Percentiles rank a stretch among this genome's conserved stretches.
These are phyloP conservation scores for Rhegmatorhina hoffmannsi DNA, from an alignment of 2,113 vertebrate genomes.

Conservation along the genomic window DNA sequence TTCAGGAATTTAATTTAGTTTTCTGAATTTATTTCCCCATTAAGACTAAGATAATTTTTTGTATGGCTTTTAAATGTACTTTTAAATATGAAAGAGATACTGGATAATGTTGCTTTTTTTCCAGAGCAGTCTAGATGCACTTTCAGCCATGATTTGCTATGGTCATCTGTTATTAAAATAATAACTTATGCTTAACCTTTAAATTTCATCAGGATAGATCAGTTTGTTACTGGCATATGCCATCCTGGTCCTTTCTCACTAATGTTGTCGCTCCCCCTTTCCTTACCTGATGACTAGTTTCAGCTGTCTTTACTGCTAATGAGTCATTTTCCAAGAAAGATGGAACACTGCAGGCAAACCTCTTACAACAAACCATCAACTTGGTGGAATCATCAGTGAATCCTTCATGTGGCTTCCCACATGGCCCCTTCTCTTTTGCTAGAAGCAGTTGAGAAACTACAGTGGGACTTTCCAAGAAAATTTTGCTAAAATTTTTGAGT, in stretches of 20 bases:
- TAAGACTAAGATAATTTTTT: background rate
- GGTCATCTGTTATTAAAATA: background rate
- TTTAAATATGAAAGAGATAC: background rate
- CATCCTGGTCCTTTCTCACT: background rate
- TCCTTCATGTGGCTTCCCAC: background rate
- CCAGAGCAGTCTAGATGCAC: background rate
- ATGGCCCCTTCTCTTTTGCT: background rate
- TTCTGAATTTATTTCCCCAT: background rate
- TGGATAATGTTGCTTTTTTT: background rate
- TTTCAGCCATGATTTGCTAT: background rate
- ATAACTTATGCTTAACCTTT: background rate
- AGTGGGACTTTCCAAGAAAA: background rate
- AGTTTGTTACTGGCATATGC: background rate
- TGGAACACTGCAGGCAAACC: background rate
- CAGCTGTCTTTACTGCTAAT: background rate
- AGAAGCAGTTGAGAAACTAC: background rate
- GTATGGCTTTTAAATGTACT: background rate
- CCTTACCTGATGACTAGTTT: background rate
- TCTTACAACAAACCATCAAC: background rate
- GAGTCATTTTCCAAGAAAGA: background rate
- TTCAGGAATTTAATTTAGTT: background rate
- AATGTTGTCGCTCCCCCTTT: background rate
- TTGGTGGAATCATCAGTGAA: background rate
- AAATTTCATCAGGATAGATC: background rate
- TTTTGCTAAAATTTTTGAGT: background rate